These are phyloP conservation scores for Coranthus polyacanthus DNA, from an alignment of 2,797 vertebrate genomes.

Conservation along the genomic window DNA sequence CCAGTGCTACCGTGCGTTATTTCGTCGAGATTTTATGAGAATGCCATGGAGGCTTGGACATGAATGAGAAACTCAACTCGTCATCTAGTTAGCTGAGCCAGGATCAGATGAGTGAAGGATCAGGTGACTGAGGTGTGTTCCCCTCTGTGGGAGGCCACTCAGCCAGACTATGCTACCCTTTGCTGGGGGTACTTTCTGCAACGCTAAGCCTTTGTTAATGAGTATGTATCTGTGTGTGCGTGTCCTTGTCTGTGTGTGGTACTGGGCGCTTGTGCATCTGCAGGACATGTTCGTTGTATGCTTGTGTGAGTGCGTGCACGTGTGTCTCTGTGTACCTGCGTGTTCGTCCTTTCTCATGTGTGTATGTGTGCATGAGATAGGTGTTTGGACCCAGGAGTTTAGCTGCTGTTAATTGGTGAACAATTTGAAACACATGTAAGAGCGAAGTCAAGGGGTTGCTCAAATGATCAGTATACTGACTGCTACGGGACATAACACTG, in stretches of 20 bases:
- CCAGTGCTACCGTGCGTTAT: not conserved
- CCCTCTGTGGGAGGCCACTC: constrained; percentile 76
- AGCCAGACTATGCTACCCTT: constrained; percentile 52
- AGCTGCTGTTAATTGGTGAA: constrained; percentile 85
- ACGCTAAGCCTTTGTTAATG: constrained; percentile 81
- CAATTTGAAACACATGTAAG: constrained; percentile 81
- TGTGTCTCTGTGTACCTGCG: not conserved
- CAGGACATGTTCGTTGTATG: not conserved
- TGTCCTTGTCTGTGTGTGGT: constrained; percentile 27
- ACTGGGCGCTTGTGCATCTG: not conserved
- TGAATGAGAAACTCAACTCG: constrained; percentile 31
- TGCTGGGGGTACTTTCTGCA: constrained; percentile 71
- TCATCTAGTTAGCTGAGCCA: constrained; percentile 49
- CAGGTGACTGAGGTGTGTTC: constrained; percentile 78
- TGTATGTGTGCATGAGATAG: constrained; percentile 13
- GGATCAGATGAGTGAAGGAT: constrained; percentile 65
- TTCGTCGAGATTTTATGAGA: not conserved
- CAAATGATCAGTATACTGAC: constrained; percentile 59
- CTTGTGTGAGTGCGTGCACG: not conserved
- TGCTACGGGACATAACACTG: too few species aligned
- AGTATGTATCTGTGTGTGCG: constrained; percentile 68
- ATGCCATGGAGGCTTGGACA: constrained; percentile 11
- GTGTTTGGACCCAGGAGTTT: constrained; percentile 63
- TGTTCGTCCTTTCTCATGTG: not conserved
- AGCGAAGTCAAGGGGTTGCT: constrained; percentile 58